These are phyloP conservation scores for Megalops cyprinoides DNA, from an alignment of 2,797 vertebrate genomes.

Conservation along the genomic window DNA sequence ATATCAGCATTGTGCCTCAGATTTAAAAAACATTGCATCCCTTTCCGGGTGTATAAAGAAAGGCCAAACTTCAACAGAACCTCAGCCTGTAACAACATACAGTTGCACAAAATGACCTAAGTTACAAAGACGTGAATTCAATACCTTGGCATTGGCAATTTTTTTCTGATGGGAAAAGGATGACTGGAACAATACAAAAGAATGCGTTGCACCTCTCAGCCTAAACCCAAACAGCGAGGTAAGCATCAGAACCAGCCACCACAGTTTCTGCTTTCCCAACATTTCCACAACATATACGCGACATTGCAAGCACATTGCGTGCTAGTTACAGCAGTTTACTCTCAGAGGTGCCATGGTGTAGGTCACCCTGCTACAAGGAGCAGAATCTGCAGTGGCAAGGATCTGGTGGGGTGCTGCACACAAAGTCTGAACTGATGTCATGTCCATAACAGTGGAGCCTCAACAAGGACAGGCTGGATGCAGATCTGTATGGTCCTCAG, in stretches of 20 bases:
- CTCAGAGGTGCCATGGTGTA: no score
- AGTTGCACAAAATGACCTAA: neutral
- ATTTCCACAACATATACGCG: no score
- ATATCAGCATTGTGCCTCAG: neutral
- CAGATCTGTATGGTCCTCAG: no score
- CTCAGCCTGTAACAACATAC: neutral
- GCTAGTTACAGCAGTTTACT: no score
- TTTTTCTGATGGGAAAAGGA: slow-evolving; percentile 1
- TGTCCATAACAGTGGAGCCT: no score
- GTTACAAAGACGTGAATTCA: neutral
- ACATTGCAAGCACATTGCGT: no score
- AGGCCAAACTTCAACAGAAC: neutral
- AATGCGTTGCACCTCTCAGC: neutral
- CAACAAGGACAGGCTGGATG: no score
- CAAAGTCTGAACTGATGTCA: no score
- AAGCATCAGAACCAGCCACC: neutral
- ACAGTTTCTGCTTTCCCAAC: no score
- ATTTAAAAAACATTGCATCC: neutral
- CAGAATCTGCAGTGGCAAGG: no score
- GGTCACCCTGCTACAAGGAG: no score
- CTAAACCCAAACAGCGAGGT: neutral
- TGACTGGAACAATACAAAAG: neutral
- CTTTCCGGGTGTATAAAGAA: neutral
- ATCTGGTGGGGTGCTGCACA: no score
- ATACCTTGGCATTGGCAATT: neutral